Evolutionary conservation across 2,888 invertebrate species (phyloP), one percentile per base, ranked within the genome.

Genomic region (Thereva nobilitata): DNA sequence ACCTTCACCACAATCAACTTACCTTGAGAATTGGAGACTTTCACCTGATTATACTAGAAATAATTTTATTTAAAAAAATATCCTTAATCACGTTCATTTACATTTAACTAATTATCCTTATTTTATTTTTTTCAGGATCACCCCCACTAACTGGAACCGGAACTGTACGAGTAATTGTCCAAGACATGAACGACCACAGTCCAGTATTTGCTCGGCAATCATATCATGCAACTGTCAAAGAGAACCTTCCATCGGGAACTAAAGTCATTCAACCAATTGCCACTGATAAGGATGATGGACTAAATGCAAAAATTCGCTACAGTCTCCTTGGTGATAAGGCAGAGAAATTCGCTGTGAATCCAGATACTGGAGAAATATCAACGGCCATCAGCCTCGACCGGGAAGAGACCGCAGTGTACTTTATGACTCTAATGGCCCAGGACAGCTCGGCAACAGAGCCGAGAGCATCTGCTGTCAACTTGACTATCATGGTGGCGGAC

Each of bases 131-230:
- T 86, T 50, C 84, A 93, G 96, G 95, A 66, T 92, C 92, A 23
- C 95, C 96, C 12, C 92, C 95, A 2, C 83, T 96, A 66, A 95
- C 95, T 2, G 96, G 97, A 56, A 92, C 95, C 4, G 96, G 96
- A 45, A 91, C 92, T 56, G 91, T 97, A 1, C 87, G 88, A 75
- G 89, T 97, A 67, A 85, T 92, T 64, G 95, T 97, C 7, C 91
- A 94, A 82, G 97, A 97, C 80, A 91, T 94, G 67, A 97, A 97
- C 79, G 97, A 97, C 78, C 94, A 96, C 79, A 89, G 89, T 72
- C 97, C 97, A 0, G 89, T 90, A 74, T 97, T 97, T 79, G 89
- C 88, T 74, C 85, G 90, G 64, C 90, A 91, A 76, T 88, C 89
- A 65, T 95, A 95, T 78, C 86, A 86, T 72, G 89, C 91, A 0